phyloP scores from a whole-genome alignment of 2,797 vertebrate genomes.

The Myioborus miniatus region DNA sequence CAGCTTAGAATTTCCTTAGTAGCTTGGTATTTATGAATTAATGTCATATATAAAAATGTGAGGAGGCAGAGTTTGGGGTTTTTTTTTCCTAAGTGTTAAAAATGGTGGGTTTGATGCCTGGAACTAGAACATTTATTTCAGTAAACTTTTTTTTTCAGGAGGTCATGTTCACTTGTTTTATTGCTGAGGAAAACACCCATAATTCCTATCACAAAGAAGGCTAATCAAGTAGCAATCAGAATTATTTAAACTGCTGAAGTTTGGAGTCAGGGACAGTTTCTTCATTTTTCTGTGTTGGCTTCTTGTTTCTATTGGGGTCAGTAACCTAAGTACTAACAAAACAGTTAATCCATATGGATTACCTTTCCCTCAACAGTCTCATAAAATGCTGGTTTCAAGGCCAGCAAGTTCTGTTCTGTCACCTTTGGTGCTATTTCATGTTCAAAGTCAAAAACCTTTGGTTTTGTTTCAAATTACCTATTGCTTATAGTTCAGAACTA shows the following conservation, averaged over 20 bases:
- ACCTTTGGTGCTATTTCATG: background rate
- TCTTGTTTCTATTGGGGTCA: background rate
- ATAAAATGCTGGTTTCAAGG: background rate
- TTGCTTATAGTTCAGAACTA: background rate
- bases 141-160: background rate
- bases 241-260: background rate
- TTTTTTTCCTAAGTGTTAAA: background rate
- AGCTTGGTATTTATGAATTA: background rate
- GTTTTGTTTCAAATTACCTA: background rate
- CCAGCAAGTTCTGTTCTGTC: background rate
- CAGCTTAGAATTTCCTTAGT: background rate
- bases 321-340: background rate
- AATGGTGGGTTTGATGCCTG: background rate
- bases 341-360: background rate
- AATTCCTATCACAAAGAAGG: background rate
- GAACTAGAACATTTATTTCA: background rate
- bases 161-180: background rate
- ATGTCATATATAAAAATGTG: background rate
- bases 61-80: background rate
- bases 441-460: background rate
- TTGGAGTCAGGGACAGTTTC: accelerated
- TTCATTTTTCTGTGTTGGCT: background rate
- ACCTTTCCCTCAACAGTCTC: background rate
- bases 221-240: background rate
- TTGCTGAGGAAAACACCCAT: background rate